Evolutionary conservation across 2,797 vertebrate species (phyloP), one percentile per base, ranked within the genome.

Genomic region (Caiman crocodilus): DNA sequence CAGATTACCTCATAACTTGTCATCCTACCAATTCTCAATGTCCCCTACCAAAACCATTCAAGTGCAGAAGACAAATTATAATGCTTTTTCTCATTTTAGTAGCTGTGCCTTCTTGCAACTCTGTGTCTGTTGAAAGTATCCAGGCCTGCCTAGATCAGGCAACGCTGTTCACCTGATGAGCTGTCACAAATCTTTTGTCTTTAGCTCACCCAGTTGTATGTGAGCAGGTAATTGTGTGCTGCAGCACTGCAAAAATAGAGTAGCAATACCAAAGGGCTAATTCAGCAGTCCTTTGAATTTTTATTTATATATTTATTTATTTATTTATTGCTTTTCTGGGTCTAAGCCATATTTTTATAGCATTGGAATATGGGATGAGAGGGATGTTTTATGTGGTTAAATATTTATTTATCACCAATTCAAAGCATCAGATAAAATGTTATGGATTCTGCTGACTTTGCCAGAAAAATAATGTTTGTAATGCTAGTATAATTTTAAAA

Each of bases 381-480:
- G 90, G 60, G 73, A 88, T 23, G 32, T 71, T 78, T 7, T n/a
- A 28, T n/a, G 73, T 74, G 17, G 20, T 82, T 91, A 82, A 42
- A 25, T 82, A 28, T 82, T 91, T 63, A 73, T 21, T 50, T 15
- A 50, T 4, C 78, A 20, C 7, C 63, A 12, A 7, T 50, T 93
- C 59, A 26, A 6, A 15, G 5, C 79, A 17, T 77, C 67, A 85
- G 71, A 86, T 74, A 94, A 94, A 93, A 61, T 63, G 2, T 82
- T 94, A 55, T 87, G 82, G 18, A 20, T 84, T 92, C 80, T 92
- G 79, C 87, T 1, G 1, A 56, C 86, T 94, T 94, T 87, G 71
- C 75, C 85, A 81, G 93, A 96, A 86, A 91, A 94, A 83, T 86
- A 65, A 32, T 90, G 89, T 94, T 91, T 95, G 92, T 89, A 82